phyloP scores from a whole-genome alignment of 2,888 invertebrate genomes.

The Muscina levida region DNA sequence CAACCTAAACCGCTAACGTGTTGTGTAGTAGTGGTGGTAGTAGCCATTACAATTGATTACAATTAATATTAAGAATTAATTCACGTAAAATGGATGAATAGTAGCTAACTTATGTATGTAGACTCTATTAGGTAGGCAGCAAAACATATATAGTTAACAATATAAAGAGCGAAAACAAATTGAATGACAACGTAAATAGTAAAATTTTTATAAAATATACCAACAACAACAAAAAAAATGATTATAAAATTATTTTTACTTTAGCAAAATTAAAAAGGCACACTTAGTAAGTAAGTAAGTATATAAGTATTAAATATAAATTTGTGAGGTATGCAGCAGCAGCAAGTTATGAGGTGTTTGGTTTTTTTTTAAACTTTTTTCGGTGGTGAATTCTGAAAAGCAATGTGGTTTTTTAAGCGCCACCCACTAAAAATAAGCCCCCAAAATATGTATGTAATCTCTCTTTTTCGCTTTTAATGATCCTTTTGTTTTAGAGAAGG shows the following conservation, averaged over 20 bases:
- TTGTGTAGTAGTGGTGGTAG: constrained; percentile 38
- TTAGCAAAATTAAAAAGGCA: constrained; percentile 11
- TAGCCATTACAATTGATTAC: constrained; percentile 15
- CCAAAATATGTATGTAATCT: constrained; percentile 15
- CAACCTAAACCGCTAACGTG: constrained; percentile 59
- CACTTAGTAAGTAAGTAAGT: no score
- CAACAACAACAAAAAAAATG: not conserved
- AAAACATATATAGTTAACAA: not conserved
- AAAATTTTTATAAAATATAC: not conserved
- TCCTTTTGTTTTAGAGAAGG: constrained; percentile 43
- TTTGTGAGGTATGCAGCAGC: constrained; percentile 60
- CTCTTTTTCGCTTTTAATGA: constrained; percentile 3
- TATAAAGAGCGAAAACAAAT: not conserved
- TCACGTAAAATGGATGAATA: not conserved
- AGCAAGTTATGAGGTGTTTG: constrained; percentile 65
- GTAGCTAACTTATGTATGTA: constrained; percentile 6
- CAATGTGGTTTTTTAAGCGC: constrained; percentile 15
- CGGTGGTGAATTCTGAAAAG: constrained; percentile 17
- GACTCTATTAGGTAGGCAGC: not conserved
- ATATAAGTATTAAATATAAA: not conserved
- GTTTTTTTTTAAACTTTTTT: constrained; percentile 2
- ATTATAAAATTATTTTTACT: not conserved
- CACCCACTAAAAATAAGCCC: constrained; percentile 3
- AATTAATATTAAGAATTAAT: constrained; percentile 29
- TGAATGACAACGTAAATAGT: not conserved